Evolutionary conservation across 2,888 invertebrate species (phyloP).

Genomic region (Sepiola atlantica): DNA sequence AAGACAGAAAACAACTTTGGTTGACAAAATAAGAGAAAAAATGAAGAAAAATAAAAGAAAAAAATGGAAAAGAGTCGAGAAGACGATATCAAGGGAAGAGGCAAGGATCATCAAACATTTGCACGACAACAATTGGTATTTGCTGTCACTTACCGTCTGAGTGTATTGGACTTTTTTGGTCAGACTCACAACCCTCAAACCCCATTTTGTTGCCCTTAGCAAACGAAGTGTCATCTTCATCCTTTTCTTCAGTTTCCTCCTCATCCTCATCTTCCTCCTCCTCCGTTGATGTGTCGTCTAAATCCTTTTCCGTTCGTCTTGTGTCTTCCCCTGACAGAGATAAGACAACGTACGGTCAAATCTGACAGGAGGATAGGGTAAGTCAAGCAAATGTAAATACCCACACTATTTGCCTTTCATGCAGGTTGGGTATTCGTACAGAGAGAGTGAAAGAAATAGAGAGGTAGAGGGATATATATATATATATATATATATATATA

Average conservation of each 20-base stretch:
- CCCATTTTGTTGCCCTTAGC: slow-evolving; percentile 59
- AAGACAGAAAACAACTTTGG: not conserved
- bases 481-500: not conserved
- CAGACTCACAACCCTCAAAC: slow-evolving; percentile 62
- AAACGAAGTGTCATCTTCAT: not conserved
- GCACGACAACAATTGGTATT: not conserved
- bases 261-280: too few relatives aligned
- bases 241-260: not conserved
- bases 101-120: not conserved
- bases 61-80: not conserved
- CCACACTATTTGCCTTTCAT: not conserved
- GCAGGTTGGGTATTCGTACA: not conserved
- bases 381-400: not conserved
- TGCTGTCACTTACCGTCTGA: not conserved
- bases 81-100: not conserved
- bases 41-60: not conserved
- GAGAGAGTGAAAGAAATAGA: not conserved
- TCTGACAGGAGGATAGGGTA: not conserved
- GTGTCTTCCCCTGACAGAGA: not conserved
- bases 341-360: not conserved
- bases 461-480: not conserved
- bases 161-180: slow-evolving; percentile 58
- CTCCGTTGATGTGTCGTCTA: not conserved
- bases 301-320: slow-evolving; percentile 5
- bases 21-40: too few relatives aligned